Conservation (phyloP, 2,797 vertebrate genomes). For the Poeciliopsis turneri region DNA sequence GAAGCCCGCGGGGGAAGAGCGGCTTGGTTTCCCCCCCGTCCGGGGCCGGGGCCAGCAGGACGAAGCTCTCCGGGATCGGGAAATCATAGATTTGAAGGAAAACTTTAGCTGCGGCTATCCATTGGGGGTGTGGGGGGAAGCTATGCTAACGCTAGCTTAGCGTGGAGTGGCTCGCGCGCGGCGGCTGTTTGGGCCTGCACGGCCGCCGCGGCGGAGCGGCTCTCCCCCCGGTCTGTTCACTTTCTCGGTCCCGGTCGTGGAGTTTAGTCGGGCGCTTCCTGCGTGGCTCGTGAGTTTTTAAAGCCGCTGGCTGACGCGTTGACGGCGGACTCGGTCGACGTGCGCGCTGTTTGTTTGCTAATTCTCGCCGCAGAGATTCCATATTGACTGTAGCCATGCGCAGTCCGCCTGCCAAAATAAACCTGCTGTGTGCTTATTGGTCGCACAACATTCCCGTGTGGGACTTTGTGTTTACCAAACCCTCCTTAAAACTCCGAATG, state of each 20-base stretch:
- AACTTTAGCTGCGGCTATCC: conserved; percentile 79
- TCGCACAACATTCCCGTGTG: conserved; percentile 54
- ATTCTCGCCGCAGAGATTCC: conserved; percentile 63
- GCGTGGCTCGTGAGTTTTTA: conserved; percentile 20
- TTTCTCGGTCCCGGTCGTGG: conserved; percentile 34
- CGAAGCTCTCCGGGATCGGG: conserved; percentile 45
- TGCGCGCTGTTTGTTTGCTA: conserved; percentile 58
- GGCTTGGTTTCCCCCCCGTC: not conserved
- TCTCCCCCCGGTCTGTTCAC: conserved; percentile 58
- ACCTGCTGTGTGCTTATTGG: conserved; percentile 68
- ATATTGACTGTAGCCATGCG: conserved; percentile 78
- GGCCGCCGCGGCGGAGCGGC: conserved; percentile 39
- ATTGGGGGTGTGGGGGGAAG: conserved; percentile 40
- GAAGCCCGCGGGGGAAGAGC: not conserved
- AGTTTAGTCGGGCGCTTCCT: conserved; percentile 48
- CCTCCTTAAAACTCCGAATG: not conserved
- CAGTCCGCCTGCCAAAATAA: conserved; percentile 74
- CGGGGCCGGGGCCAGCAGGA: conserved; percentile 36
- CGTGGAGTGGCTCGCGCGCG: conserved; percentile 50
- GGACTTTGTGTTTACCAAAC: conserved; percentile 37
- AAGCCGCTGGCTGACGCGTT: conserved; percentile 14
- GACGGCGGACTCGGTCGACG: conserved; percentile 46
- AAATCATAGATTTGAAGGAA: conserved; percentile 77
- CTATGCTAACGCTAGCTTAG: conserved; percentile 71
- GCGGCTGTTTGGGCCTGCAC: conserved; percentile 63